A percentile compares a stretch with the other conserved stretches of the same genome.
phyloP scores from a whole-genome alignment of 2,888 invertebrate genomes.

The Tridacna gigas region DNA sequence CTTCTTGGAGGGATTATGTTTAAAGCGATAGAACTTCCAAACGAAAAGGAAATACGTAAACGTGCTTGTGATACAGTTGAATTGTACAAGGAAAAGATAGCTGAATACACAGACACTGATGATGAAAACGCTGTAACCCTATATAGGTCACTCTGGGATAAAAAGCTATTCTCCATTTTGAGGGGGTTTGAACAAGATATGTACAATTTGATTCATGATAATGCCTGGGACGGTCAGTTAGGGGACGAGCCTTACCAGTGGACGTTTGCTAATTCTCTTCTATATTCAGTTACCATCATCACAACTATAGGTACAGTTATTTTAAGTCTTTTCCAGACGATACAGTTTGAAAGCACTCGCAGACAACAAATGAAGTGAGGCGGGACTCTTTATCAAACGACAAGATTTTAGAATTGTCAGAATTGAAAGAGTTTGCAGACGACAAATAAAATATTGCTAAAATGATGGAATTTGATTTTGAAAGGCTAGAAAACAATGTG shows the following conservation, averaged over 20 bases:
- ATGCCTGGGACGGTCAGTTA: slow-evolving; percentile 90
- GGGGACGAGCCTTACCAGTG: slow-evolving; percentile 89
- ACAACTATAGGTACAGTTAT: slow-evolving; percentile 92
- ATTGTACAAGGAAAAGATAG: slow-evolving; percentile 34
- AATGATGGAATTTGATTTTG: too few species aligned
- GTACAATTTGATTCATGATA: slow-evolving; percentile 90
- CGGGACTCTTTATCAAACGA: too few species aligned
- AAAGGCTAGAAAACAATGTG: too few species aligned
- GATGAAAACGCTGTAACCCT: slow-evolving; percentile 5
- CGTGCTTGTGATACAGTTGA: slow-evolving; percentile 30
- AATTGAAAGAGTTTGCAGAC: too few species aligned
- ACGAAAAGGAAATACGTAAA: slow-evolving; percentile 42
- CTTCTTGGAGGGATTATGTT: slow-evolving; percentile 59
- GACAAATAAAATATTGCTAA: too few species aligned
- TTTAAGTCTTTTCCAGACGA: not conserved
- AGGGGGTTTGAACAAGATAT: slow-evolving; percentile 86
- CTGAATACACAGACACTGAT: slow-evolving; percentile 17
- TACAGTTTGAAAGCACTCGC: too few species aligned
- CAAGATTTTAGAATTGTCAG: too few species aligned
- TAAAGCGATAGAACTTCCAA: slow-evolving; percentile 48
- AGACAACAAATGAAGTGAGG: too few species aligned
- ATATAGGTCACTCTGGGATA: slow-evolving; percentile 22
- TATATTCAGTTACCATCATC: slow-evolving; percentile 93
- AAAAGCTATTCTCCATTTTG: slow-evolving; percentile 32
- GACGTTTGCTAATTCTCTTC: slow-evolving; percentile 93